Conservation (phyloP, 2,797 vertebrate genomes). For the Aldrovandia affinis region DNA sequence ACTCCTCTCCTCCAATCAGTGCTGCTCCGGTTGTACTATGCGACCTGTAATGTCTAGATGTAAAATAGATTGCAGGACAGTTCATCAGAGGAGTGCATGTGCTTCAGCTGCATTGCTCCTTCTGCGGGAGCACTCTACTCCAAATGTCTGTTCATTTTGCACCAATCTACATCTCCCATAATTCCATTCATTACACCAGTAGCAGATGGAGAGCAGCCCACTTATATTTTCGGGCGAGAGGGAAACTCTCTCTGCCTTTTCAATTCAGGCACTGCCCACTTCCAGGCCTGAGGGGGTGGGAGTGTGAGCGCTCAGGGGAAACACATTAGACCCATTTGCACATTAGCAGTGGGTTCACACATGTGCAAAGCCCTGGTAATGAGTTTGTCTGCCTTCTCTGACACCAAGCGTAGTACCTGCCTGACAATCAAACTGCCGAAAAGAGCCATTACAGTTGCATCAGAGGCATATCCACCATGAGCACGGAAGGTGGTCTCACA, state of each 20-base stretch:
- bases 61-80: background rate
- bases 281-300: background rate
- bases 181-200: background rate
- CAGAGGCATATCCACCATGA: slow-evolving; percentile 23
- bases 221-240: background rate
- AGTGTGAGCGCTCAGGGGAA: background rate
- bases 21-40: background rate
- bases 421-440: slow-evolving; percentile 44
- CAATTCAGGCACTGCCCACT: background rate
- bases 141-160: background rate
- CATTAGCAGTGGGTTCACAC: slow-evolving; percentile 53
- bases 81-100: background rate
- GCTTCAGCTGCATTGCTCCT: too few relatives aligned
- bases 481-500: background rate
- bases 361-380: slow-evolving; percentile 48
- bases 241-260: background rate
- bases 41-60: background rate
- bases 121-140: background rate
- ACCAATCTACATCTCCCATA: background rate
- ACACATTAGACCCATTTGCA: slow-evolving; percentile 41
- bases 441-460: slow-evolving; percentile 46
- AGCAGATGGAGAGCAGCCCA: too few relatives aligned
- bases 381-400: slow-evolving; percentile 36
- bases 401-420: slow-evolving; percentile 36
- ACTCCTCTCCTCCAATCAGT: background rate